Base-by-base conservation (phyloP, 64 coral and sea anemone genomes). In the Porites australiensis region DNA sequence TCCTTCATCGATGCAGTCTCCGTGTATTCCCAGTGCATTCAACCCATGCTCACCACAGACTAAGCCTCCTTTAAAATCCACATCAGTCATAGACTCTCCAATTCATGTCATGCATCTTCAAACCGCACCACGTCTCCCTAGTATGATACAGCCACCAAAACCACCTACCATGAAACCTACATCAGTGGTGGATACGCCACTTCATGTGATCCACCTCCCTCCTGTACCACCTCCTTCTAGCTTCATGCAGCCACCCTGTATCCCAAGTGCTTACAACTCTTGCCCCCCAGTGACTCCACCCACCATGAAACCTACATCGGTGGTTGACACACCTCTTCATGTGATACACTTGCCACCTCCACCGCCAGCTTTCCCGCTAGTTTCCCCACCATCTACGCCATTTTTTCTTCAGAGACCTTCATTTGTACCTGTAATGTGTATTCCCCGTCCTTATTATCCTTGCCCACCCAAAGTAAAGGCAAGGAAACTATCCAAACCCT, bases 1-100 rank as follows among this genome's bases (percentile, higher is more conserved):
- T 58, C 8, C 51, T 2, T 27, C 9, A 72, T 67, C 64, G 1
- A 59, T 91, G 78, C 79, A 44, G 58, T 22, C 19, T 15, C 89
- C 77, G 16, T 91, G 89, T 72, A 84, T 84, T 4, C 89, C 89
- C 12, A 83, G 78, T 83, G 27, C 55, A 73, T 83, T 58, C 18
- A 91, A 84, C 3, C 66, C 53, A 12, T 91, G 89, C 44, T 45
- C 79, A 27, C 61, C 61, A 54, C 10, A 9, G 27, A 69, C 20
- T 13, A 79, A 79, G 16, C 52, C 88, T 43, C 61, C 60, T 18
- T 14, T 51, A 53, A 57, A 69, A 43, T 46, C 14, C 44, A 16
- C 13, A 70, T 64, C 60, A 58, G 77, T 80, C 16, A 60, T 57
- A 80, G 77, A 60, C 61, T 57, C 77, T 15, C 76, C 76, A 58